Conservation (phyloP, 1,140 invertebrate species). For the Colletes gigas region DNA sequence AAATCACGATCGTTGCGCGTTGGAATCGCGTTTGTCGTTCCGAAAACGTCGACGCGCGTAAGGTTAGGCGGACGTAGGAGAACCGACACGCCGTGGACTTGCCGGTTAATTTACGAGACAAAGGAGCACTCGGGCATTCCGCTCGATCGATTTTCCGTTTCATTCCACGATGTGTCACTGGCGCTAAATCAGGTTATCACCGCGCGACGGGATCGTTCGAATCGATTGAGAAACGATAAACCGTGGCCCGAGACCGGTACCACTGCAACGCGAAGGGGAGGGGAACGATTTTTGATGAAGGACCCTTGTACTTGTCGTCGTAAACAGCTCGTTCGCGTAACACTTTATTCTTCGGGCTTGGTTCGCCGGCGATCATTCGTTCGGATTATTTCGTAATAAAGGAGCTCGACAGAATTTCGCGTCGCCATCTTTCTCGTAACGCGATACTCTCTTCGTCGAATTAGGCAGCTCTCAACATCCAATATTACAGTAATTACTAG, state of each 20-base stretch:
- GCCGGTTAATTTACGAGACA: conserved; percentile 34
- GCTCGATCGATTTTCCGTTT: conserved; percentile 46
- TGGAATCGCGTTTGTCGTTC: no score
- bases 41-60: no score
- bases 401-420: conserved; percentile 20
- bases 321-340: conserved; percentile 54
- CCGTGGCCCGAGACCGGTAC: conserved; percentile 56
- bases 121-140: conserved; percentile 31
- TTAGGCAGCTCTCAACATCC: no score
- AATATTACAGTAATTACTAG: no score
- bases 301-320: conserved; percentile 55
- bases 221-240: conserved; percentile 66
- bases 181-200: conserved; percentile 60
- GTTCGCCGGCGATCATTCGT: conserved; percentile 42
- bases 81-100: no score
- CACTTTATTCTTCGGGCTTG: conserved; percentile 35
- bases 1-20: no score
- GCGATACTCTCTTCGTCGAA: not conserved
- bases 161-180: conserved; percentile 38
- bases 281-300: conserved; percentile 63
- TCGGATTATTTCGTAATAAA: conserved; percentile 50
- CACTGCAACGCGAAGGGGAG: conserved; percentile 26
- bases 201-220: conserved; percentile 58
- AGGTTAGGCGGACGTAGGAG: no score
- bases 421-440: conserved; percentile 19